Conservation (phyloP, 2,888 invertebrate species). For the Pollenia griseotomentosa region DNA sequence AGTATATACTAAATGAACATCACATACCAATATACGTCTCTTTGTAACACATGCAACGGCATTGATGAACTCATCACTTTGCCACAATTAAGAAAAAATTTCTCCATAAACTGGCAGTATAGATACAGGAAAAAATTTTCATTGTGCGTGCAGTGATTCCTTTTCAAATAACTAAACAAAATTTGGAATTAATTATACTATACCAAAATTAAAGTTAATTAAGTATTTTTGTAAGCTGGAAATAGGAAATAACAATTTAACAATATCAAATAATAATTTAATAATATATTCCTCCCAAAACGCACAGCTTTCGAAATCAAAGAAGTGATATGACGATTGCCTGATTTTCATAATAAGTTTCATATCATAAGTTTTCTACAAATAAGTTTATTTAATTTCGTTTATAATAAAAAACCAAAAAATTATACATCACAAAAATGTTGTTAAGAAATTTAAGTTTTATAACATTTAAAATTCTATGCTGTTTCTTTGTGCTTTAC, state of each 20-base stretch:
- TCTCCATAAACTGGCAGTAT: conserved; percentile 74
- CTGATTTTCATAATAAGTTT: no score
- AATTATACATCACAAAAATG: conserved; percentile 49
- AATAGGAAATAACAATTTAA: conserved; percentile 22
- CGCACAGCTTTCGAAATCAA: conserved; percentile 42
- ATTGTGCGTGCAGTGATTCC: conserved; percentile 47
- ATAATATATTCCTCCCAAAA: conserved; percentile 5
- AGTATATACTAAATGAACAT: conserved; percentile 47
- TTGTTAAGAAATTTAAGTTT: conserved; percentile 50
- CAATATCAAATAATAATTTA: not conserved
- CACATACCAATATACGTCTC: conserved; percentile 67
- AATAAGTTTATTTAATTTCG: conserved; percentile 1
- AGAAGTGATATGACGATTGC: conserved; percentile 62
- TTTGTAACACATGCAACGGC: conserved; percentile 72
- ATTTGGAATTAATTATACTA: conserved; percentile 42
- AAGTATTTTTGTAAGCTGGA: not conserved
- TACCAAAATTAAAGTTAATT: conserved; percentile 18
- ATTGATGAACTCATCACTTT: conserved; percentile 72
- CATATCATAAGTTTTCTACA: conserved; percentile 16
- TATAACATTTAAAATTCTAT: conserved; percentile 60
- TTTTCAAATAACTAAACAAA: conserved; percentile 20
- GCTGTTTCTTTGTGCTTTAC: conserved; percentile 80
- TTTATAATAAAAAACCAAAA: conserved; percentile 19
- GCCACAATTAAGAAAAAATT: conserved; percentile 71
- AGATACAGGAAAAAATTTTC: conserved; percentile 76